Percentiles rank a stretch among this genome's conserved stretches.
Conservation (phyloP, 2,888 invertebrate genomes). For the Dastarcus helophoroides region DNA sequence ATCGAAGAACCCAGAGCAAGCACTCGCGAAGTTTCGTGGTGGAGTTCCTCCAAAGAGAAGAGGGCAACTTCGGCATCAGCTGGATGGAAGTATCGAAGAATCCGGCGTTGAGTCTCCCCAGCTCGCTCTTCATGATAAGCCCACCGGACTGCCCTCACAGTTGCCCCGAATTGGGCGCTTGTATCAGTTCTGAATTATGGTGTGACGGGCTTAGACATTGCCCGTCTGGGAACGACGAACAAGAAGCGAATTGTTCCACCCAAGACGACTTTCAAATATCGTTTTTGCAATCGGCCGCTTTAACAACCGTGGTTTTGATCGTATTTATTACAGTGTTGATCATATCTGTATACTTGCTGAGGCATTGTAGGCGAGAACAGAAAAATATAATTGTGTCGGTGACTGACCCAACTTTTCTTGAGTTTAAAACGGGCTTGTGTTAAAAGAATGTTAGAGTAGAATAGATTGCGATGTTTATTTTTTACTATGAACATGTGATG, state of each 20-base stretch:
- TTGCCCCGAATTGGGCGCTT: constrained; percentile 71
- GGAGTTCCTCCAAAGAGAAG: constrained; percentile 62
- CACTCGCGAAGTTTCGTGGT: constrained; percentile 58
- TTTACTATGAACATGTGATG: constrained; percentile 17
- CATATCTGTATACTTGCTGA: constrained; percentile 29
- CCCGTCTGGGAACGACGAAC: constrained; percentile 72
- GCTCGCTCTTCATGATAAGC: constrained; percentile 40
- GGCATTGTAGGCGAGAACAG: constrained; percentile 31
- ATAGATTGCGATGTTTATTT: constrained; percentile 9
- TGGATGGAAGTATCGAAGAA: constrained; percentile 71
- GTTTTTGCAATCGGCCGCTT: constrained; percentile 33
- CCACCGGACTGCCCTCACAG: constrained; percentile 60
- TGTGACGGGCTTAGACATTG: constrained; percentile 71
- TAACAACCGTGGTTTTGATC: constrained; percentile 26
- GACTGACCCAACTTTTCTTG: constrained; percentile 36
- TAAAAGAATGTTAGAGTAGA: constrained; percentile 16
- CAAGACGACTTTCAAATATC: constrained; percentile 55
- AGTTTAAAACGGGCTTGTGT: constrained; percentile 37
- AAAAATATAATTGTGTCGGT: constrained; percentile 35
- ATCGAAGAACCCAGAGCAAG: constrained; percentile 37
- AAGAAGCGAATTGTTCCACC: constrained; percentile 62
- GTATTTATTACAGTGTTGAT: constrained; percentile 22
- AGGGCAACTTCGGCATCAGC: constrained; percentile 60
- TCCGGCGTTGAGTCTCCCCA: constrained; percentile 43
- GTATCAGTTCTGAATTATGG: constrained; percentile 67